Evolutionary conservation across 35 echinoderm and acorn worm species (phyloP).

Genomic region (Lytechinus variegatus): DNA sequence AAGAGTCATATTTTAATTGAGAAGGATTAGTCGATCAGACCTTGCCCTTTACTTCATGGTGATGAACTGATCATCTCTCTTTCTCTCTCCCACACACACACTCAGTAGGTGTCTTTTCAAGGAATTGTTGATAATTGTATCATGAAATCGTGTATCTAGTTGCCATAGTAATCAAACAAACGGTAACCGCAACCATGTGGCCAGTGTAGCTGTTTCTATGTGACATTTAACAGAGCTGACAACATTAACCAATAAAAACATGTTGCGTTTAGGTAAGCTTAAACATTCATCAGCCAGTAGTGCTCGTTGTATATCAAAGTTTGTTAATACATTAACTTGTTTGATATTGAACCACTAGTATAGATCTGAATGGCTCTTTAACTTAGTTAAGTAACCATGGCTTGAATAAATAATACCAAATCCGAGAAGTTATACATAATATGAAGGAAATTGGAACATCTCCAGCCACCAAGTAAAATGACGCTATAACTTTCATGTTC

Average conservation of each 20-base stretch:
- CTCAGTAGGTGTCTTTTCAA: not conserved
- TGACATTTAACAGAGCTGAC: not conserved
- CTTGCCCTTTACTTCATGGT: not conserved
- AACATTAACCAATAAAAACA: not conserved
- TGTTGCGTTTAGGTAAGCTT: not conserved
- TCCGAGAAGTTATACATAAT: too few species aligned
- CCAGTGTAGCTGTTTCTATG: conserved; percentile 9
- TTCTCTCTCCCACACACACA: not conserved
- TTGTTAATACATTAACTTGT: too few species aligned
- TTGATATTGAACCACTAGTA: too few species aligned
- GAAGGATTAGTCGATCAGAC: not conserved
- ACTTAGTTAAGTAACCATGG: too few species aligned
- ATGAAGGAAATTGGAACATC: too few species aligned
- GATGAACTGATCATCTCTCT: not conserved
- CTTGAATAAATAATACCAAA: too few species aligned
- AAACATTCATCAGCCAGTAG: not conserved
- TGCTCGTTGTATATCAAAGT: not conserved
- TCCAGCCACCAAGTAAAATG: too few species aligned
- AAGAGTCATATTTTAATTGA: not conserved
- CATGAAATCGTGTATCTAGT: not conserved
- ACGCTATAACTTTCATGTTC: too few species aligned
- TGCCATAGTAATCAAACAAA: not conserved
- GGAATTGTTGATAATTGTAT: conserved; percentile 14
- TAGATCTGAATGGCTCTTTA: too few species aligned
- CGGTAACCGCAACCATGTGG: not conserved